Evolutionary conservation across 1,140 invertebrate genomes (phyloP).

Genomic region (Neodiprion virginianus): DNA sequence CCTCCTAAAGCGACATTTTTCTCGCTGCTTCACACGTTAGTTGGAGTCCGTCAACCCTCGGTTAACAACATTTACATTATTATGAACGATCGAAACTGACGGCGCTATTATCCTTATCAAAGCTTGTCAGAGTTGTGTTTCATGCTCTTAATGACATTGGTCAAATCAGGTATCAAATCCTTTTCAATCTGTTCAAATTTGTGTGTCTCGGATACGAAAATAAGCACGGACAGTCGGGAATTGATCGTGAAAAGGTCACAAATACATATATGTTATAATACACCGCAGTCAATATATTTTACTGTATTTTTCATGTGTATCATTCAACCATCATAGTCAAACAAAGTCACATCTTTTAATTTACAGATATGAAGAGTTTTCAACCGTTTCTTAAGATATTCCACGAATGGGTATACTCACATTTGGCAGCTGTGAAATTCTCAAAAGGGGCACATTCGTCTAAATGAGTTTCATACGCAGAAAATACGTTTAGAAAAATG

Average conservation of each 20-base stretch:
- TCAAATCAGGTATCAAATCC: not conserved
- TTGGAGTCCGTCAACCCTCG: constrained; percentile 43
- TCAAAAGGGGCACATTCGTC: not conserved
- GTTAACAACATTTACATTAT: constrained; percentile 52
- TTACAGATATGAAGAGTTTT: not conserved
- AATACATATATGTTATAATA: constrained; percentile 10
- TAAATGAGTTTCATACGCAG: not conserved
- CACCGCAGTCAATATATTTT: not conserved
- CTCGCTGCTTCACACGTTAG: not conserved
- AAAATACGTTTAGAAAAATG: too few species aligned
- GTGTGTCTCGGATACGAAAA: not conserved
- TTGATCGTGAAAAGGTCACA: not conserved
- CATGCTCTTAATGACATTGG: not conserved
- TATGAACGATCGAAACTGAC: constrained; percentile 39
- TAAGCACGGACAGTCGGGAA: too few species aligned
- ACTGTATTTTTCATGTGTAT: not conserved
- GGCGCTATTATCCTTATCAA: constrained; percentile 27
- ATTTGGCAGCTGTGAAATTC: constrained; percentile 9
- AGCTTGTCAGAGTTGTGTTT: not conserved
- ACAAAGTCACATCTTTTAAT: too few species aligned
- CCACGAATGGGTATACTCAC: not conserved
- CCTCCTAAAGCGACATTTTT: constrained; percentile 19
- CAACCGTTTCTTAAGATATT: constrained; percentile 1
- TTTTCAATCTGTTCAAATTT: constrained; percentile 13
- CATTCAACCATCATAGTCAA: too few species aligned